phyloP scores from a whole-genome alignment of 2,113 vertebrate species.

The Leptodactylus fuscus region DNA sequence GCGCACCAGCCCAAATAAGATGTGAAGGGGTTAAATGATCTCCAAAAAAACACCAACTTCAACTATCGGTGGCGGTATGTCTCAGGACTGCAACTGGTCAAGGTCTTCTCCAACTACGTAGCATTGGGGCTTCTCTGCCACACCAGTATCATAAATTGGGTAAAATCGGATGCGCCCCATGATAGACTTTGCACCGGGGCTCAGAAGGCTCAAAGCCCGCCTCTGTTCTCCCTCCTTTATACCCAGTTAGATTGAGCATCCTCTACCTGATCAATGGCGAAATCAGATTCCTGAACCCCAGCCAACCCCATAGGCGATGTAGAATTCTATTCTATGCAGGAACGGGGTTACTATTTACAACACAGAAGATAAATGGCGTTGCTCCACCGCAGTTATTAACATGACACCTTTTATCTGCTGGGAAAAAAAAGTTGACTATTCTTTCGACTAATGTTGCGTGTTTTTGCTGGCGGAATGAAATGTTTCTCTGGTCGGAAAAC shows the following conservation, averaged over 20 bases:
- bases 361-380: constrained; percentile 31
- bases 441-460: constrained; percentile 47
- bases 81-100: neutral
- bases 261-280: neutral
- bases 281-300: neutral
- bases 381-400: constrained; percentile 27
- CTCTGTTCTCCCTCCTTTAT: neutral
- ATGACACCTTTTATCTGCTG: constrained; percentile 46
- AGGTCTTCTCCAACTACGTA: no score
- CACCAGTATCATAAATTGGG: neutral
- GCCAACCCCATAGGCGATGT: neutral
- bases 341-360: constrained; percentile 40
- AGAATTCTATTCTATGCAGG: neutral
- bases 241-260: no score
- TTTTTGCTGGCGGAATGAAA: constrained; percentile 51
- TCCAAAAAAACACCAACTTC: neutral
- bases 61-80: neutral
- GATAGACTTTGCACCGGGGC: neutral
- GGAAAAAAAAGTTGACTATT: constrained; percentile 48
- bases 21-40: neutral
- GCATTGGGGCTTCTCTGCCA: no score
- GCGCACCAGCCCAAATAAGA: no score
- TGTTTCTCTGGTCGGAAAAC: constrained; percentile 23
- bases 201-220: neutral
- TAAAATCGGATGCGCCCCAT: neutral